Conservation (phyloP, 2,113 vertebrate species). For the Platysteira castanea region DNA sequence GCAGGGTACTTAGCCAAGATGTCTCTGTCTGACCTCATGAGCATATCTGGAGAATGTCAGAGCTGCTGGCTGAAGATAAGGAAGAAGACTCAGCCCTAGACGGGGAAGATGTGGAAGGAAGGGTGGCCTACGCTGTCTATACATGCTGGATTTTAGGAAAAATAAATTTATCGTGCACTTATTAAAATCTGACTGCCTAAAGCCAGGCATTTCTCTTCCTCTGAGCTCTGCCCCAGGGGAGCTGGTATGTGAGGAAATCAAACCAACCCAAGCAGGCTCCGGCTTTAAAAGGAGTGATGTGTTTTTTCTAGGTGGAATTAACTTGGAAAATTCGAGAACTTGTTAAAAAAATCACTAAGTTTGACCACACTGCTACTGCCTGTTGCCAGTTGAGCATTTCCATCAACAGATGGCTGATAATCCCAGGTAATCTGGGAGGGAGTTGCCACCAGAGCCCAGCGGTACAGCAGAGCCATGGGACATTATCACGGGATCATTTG, state of each 20-base stretch:
- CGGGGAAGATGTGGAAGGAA: slow-evolving; percentile 23
- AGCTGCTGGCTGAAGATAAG: slow-evolving; percentile 9
- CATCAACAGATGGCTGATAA: background rate
- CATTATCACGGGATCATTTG: background rate
- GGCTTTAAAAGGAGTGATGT: background rate
- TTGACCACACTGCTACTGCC: background rate
- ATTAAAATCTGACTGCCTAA: background rate
- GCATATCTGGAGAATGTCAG: slow-evolving; percentile 25
- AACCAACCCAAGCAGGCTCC: background rate
- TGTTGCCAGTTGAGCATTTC: background rate
- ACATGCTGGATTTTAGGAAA: background rate
- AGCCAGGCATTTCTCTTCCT: background rate
- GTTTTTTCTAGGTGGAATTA: background rate
- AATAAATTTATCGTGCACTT: background rate
- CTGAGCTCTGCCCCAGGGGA: background rate
- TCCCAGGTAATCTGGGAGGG: rapidly evolving
- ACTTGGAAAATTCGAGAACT: background rate
- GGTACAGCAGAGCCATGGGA: rapidly evolving
- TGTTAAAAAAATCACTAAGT: background rate
- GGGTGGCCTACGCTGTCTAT: background rate
- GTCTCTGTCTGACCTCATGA: background rate
- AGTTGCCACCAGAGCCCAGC: background rate
- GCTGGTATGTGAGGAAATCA: background rate
- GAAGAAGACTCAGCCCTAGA: background rate
- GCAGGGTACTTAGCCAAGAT: background rate